Percentiles rank a stretch among this genome's conserved stretches.
Evolutionary conservation across 2,888 invertebrate genomes (phyloP).

Genomic region (Drosophila anomelani): DNA sequence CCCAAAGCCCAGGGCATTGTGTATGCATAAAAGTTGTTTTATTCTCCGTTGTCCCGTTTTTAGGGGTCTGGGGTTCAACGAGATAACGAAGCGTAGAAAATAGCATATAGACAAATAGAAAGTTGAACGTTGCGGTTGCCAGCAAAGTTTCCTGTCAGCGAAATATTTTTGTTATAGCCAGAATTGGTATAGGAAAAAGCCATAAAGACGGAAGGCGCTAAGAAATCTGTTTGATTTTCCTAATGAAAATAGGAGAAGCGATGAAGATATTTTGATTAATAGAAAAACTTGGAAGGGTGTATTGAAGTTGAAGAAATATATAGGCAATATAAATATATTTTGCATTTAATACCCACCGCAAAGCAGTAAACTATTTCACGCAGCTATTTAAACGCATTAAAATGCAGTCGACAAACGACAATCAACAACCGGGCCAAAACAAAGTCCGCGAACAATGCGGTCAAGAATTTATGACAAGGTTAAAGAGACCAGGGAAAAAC

Average conservation of each 20-base stretch:
- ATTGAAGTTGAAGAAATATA: too few relatives aligned
- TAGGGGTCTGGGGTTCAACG: constrained; percentile 12
- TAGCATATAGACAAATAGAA: constrained; percentile 42
- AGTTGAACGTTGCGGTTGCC: constrained; percentile 29
- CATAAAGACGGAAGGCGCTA: not conserved
- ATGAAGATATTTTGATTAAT: constrained; percentile 5
- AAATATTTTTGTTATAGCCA: constrained; percentile 20
- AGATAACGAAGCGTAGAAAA: constrained; percentile 66
- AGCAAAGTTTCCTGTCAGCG: constrained; percentile 30
- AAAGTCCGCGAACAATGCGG: constrained; percentile 68
- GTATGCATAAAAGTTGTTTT: constrained; percentile 70
- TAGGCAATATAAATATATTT: too few relatives aligned
- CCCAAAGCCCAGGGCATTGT: constrained; percentile 70
- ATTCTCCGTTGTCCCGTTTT: constrained; percentile 57
- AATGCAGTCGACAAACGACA: constrained; percentile 55
- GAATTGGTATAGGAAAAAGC: not conserved
- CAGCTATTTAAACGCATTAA: constrained; percentile 66
- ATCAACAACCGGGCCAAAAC: constrained; percentile 41
- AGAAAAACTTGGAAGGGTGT: not conserved
- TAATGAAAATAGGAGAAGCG: not conserved
- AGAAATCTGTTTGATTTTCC: not conserved
- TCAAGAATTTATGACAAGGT: constrained; percentile 80
- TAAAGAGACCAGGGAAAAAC: constrained; percentile 35
- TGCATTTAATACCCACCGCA: not conserved
- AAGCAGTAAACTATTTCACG: constrained; percentile 16